Base-by-base conservation (phyloP, 2,113 vertebrate species). In the Corythornis vintsioides region DNA sequence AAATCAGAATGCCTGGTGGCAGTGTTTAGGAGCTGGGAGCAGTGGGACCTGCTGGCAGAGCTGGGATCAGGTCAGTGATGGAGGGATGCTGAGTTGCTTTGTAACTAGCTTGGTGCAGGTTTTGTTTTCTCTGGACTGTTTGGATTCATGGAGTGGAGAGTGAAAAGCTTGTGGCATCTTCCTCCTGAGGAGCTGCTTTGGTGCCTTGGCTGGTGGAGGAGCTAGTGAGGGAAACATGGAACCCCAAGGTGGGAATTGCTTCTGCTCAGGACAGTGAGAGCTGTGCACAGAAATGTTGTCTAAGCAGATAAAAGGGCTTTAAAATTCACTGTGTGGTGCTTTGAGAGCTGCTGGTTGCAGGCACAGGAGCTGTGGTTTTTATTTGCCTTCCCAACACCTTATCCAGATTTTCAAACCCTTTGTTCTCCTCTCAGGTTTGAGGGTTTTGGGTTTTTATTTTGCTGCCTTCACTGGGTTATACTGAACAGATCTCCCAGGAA, bases 291-390 rank as follows among this genome's bases (percentile, higher is more conserved):
- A 33, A 61, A 26, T 8, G 5, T 45, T 74, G 5, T 53, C 43
- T 48, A 2, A 42, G 31, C 5, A 64, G 65, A 7, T 24, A 42
- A 73, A 28, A 20, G 28, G 1, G 43, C 13, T 8, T 8, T 55
- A 5, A 56, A 57, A 22, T 25, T 57, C 31, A 70, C 7, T 52
- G 18, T 52, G 3, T 18, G 17, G 20, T 64, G 47, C 75, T 85
- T 82, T n/a, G 40, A 80, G n/a, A 75, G 20, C 35, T 19, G 2
- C 52, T 65, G 29, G 18, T 9, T 28, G 57, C 61, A 73, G 70
- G 31, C 1, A 0, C 0, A 1, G 31, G 61, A 64, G 13, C n/a
- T 61, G 15, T 29, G 3, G 38, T 61, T 52, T 2, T 3, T 21
- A 10, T 40, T 15, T 56, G 11, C 25, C 50, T 11, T 11, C 8